Evolutionary conservation across 2,113 vertebrate species (phyloP).

Genomic region (Chaenocephalus aceratus): DNA sequence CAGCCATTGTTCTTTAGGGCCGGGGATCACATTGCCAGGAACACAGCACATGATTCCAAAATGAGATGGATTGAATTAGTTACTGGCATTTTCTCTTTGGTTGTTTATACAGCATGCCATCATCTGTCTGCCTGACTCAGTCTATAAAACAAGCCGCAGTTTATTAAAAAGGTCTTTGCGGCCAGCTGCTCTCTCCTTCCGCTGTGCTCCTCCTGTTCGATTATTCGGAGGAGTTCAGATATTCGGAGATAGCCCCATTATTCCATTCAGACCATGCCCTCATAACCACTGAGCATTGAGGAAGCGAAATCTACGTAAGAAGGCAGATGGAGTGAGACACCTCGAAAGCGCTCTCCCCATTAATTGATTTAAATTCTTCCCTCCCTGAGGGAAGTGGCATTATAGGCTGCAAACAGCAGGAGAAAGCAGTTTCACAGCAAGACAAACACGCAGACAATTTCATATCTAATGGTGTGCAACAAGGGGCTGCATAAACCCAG

Average conservation of each 20-base stretch:
- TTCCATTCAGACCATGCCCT: constrained; percentile 50
- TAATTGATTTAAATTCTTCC: constrained; percentile 80
- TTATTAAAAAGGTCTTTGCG: constrained; percentile 19
- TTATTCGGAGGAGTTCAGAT: constrained; percentile 27
- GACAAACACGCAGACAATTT: constrained; percentile 59
- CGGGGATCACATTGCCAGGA: constrained; percentile 10
- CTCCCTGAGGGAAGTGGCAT: constrained; percentile 63
- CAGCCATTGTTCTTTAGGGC: constrained; percentile 27
- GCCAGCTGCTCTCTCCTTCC: constrained; percentile 11
- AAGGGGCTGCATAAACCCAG: constrained; percentile 33
- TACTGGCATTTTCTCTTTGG: constrained; percentile 14
- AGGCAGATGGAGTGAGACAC: constrained; percentile 71
- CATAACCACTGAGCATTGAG: constrained; percentile 33
- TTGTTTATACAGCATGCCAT: constrained; percentile 23
- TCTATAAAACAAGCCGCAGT: constrained; percentile 4
- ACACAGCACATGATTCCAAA: constrained; percentile 16
- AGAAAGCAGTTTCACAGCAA: constrained; percentile 49
- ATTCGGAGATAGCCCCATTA: constrained; percentile 13
- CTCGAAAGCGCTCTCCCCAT: constrained; percentile 77
- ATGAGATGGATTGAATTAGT: constrained; percentile 43
- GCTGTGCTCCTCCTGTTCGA: constrained; percentile 7
- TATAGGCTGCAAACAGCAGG: constrained; percentile 64
- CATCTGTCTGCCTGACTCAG: constrained; percentile 19
- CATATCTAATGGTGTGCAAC: constrained; percentile 50
- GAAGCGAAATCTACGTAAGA: constrained; percentile 34